Evolutionary conservation across 2,113 vertebrate genomes (phyloP), one percentile per base, ranked within the genome.

Genomic region (Trochalopteron elliotii): DNA sequence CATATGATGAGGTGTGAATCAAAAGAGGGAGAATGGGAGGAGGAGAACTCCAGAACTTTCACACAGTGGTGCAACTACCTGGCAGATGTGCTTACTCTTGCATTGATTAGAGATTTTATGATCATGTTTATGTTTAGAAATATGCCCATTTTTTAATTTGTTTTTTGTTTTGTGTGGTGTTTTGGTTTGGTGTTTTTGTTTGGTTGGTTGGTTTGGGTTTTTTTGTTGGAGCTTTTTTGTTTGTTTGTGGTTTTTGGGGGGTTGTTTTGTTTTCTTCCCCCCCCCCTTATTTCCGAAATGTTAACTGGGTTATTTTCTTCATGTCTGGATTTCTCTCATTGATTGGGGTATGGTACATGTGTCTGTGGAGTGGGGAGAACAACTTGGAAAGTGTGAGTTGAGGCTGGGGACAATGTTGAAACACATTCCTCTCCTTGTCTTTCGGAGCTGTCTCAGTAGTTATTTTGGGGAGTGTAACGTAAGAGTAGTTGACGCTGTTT

Each of bases 11-110:
- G 22, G 33, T 53, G 25, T 23, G 40, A 92, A 33, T 60, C 31
- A 35, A 68, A 89, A 68, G 49, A 24, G 55, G 7, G 47, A 25
- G 9, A 61, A 47, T 31, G 18, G 42, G 35, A 87, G 24, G 18
- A 72, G 9, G 33, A 63, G 44, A 78, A 50, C 24, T 40, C 11
- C 13, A 39, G 24, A 42, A 27, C 14, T 55, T 63, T 79, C 3
- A 21, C 1, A 1, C 0, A 1, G 3, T 60, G 30, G 10, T 42
- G 5, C 49, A 64, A 30, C 42, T 85, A n/a, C 30, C 15, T 64
- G 8, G 9, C 27, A 31, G 21, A 47, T 30, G 2, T 37, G 20
- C 52, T 79, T 13, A 7, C 49, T 70, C 40, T 50, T 84, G 17
- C 11, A 11, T 33, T 65, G 20, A 8, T 28, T 59, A 28, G 23